Base-by-base conservation (phyloP, 2,888 invertebrate genomes). In the Agelastica alni region DNA sequence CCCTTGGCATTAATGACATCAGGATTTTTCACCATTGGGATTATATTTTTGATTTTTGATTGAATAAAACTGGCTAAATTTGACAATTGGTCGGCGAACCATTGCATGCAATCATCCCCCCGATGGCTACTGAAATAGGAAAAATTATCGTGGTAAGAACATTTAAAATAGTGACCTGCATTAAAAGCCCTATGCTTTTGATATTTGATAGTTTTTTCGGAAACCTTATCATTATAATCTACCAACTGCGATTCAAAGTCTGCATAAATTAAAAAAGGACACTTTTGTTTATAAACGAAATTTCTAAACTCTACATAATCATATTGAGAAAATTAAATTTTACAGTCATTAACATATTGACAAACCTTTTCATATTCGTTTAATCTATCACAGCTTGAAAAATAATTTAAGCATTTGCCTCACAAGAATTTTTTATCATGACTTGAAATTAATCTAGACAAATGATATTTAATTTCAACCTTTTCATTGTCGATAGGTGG, bases 131-230 rank as follows among this genome's bases (percentile, higher is more conserved):
- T 41, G 46, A 52, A 65, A 42, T 51, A 48, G 9, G 64, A 68
- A 18, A 59, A 20, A 2, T n/a, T 16, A 31, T 65, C 58, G 58
- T 69, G 61, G 45, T 62, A 64, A 10, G 53, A 53, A 51, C 67
- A 67, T 39, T 63, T 58, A 4, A 68, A 43, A 59, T 64, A 66
- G 31, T 60, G 66, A 3, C 55, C 66, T 12, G 61, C 56, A 51
- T 59, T 62, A 41, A 52, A 63, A 7, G 60, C 22, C n/a, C 14
- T 37, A 47, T 56, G 56, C 16, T 47, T 22, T 32, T 56, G 46
- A 20, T 46, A 56, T 36, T 47, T 45, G 1, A n/a, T 17, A 2
- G 36, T 39, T 39, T 39, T 39, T 6, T 5, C 14, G 7, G 37
- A 37, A 1, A 37, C 14, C 17, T 3, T 7, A 2, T 2, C 16